Base-by-base conservation (phyloP, 1,140 invertebrate genomes). In the Heliothis subflexa region DNA sequence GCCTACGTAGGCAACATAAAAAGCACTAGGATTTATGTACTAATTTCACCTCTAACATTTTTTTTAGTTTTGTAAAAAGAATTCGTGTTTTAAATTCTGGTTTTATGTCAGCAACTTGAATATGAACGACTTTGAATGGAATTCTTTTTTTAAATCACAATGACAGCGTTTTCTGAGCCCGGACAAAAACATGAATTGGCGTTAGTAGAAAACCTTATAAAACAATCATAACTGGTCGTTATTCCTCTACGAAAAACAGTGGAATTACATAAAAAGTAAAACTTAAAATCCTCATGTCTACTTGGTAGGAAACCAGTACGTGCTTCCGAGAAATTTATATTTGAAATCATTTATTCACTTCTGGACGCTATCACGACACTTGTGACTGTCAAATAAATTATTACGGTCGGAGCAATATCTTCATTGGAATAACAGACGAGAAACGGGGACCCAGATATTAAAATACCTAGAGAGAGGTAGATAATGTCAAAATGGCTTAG, bases 361-460 rank as follows among this genome's bases (percentile, higher is more conserved):
- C 18, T 71, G 45, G 68, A 71, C 50, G 50, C 18, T 71, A 71
- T 71, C 68, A 71, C 25, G 68, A 40, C 68, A 71, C 50, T 71
- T 71, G 16, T 55, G 68, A 40, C 54, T 55, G 68, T 71, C 68
- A 71, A 71, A 71, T 71, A 71, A 71, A 71, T 71, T 71, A 71
- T 71, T 71, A 71, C 50, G 68, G 68, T 71, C 68, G 25, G 18
- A 50, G 66, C 49, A 54, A 71, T 71, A 71, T 71, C 52, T 71
- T 71, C 52, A 70, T 70, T 70, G 66, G 68, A 54, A 50, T 55
- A 71, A 55, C 68, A 71, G 66, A 70, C 47, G 47, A 70, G 66
- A 71, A 55, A 40, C 52, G 68, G 68, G 50, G 50, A 28, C 21
- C 49, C 14, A 40, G 68, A 55, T 71, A 71, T 71, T 71, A 55